Evolutionary conservation across 2,113 vertebrate genomes (phyloP), one percentile per base, ranked within the genome.

Genomic region (Sapayoa aenigma): DNA sequence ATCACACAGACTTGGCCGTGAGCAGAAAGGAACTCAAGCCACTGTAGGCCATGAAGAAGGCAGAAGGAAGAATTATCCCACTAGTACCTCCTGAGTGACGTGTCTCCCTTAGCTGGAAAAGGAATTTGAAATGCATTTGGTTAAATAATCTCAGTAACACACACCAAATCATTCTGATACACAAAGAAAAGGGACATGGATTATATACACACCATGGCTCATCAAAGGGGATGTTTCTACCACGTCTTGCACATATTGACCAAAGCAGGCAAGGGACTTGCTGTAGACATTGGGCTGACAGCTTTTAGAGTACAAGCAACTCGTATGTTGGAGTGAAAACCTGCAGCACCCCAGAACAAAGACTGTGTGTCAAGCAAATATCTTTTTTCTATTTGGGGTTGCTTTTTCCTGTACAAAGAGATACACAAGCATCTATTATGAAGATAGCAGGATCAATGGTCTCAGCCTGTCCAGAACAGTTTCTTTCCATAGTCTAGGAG

Each of bases 231-330:
- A 2, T 49, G 8, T 58, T 91, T 87, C 24, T 12, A 2, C n/a
- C 33, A 16, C 14, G 0, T 25, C 11, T 12, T 30, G 12, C 21
- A 44, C 1, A 0, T n/a, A 19, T 21, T 55, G 39, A 71, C 2
- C 12, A 49, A 74, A 84, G 24, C 1, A 1, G 24, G 20, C 3
- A 28, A 75, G 33, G 9, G 19, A 9, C 3, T 46, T 87, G 9
- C 20, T 78, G 13, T 33, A 84, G 55, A 47, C 14, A 78, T 78
- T 25, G 25, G 11, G 6, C 10, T 78, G 47, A 41, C n/a, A 58
- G 1, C 15, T 75, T 81, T 46, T 49, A 50, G 25, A 28, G 37
- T 18, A 41, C 15, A 75, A 8, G 23, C 16, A 17, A 55, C 19
- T 24, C 11, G 5, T 44, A 37, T 28, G 7, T 37, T 74, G 47